Evolutionary conservation across 2,797 vertebrate genomes (phyloP), one percentile per base, ranked within the genome.

Genomic region (Artibeus lituratus): DNA sequence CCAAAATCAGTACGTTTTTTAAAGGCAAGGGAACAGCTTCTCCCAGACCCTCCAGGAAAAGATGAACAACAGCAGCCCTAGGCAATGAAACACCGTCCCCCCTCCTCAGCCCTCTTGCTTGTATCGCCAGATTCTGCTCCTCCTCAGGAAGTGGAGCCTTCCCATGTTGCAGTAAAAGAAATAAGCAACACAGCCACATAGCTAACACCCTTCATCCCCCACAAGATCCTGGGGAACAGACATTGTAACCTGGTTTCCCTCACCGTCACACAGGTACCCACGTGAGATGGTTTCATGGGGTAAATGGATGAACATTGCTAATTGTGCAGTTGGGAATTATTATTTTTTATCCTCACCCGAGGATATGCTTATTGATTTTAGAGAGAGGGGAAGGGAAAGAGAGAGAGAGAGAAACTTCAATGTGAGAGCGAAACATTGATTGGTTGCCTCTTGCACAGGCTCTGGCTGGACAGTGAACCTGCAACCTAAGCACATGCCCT

Each of bases 101-200:
- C 37, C 21, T 7, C 44, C 35, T 19, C 73, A 10, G 42, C 14
- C 29, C 15, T 42, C 49, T 19, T 14, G 15, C 37, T 53, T 4
- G 0, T 42, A 3, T 44, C 10, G 42, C 10, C 21, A 9, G 62
- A 11, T 11, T n/a, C 29, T 10, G 35, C 9, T n/a, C 26, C 1
- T 9, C n/a, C 1, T 76, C 42, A 32, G 29, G n/a, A 77, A 4
- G 8, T 8, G 35, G 47, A 11, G 35, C 7, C 74, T 57, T n/a
- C 42, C 59, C 29, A 18, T 24, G 10, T 11, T 19, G 3, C 44
- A 59, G 39, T 7, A 44, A 82, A 44, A 44, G 10, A 14, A 19
- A 39, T 16, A 42, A 77, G 11, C 26, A 32, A 10, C 42, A 1
- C 0, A n/a, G 9, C 29, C 35, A 8, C 12, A 14, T 1, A 26